Evolutionary conservation across 2,797 vertebrate genomes (phyloP), one percentile per base, ranked within the genome.

Genomic region (Capromys pilorides): DNA sequence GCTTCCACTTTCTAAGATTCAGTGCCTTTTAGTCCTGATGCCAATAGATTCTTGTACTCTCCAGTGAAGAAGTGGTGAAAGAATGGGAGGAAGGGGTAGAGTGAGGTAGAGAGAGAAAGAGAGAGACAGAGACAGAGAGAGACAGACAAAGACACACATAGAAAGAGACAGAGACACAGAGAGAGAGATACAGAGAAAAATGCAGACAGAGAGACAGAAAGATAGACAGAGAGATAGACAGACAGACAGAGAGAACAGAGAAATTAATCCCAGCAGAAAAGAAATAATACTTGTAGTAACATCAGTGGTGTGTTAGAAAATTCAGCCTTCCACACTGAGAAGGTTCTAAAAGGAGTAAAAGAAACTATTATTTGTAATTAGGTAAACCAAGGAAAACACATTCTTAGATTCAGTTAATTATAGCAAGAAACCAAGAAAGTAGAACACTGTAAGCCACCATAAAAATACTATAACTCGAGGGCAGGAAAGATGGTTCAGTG

Each of bases 361-460:
- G 80, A 92, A 90, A 36, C 41, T 77, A 57, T 3, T 22, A 59
- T 86, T 79, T 84, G 61, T 66, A 94, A 83, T 88, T 41, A 61
- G 96, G 36, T 87, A 75, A 81, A 33, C 14, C 73, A 94, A 19
- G 13, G 69, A 69, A 67, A 49, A 14, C 16, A 71, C 88, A 86
- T 95, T 69, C 12, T 97, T 64, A 8, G 28, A 77, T 83, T 93
- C 31, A 67, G 54, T 78, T 36, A 61, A 62, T 84, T 86, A 33
- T 36, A 92, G 82, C 1, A 92, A 64, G 33, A 93, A 18, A 93
- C 4, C 2, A n/a, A 49, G 28, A 67, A 88, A 86, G 19, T 24
- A 92, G 51, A 36, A 77, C 33, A 28, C 84, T 89, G 61, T 92
- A 88, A 94, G 78, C 12, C 14, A 51, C n/a, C 21, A n/a, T 79